A percentile compares a stretch with the other conserved stretches of the same genome.
Evolutionary conservation across 2,113 vertebrate species (phyloP).

Genomic region (Pseudorasbora parva): DNA sequence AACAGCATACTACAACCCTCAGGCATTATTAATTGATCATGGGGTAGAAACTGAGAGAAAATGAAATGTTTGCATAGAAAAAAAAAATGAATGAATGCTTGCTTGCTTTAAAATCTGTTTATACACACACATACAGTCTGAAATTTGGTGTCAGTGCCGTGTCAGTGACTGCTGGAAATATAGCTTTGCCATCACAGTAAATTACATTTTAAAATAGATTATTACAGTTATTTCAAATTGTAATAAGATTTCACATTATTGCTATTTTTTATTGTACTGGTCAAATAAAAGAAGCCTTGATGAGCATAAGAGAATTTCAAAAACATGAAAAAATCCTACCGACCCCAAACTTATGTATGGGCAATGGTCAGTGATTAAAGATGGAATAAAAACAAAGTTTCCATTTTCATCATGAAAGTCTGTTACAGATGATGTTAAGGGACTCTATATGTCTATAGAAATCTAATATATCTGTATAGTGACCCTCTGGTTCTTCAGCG

Average conservation of each 20-base stretch:
- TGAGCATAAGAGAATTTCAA: too few relatives aligned
- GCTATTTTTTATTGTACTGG: background rate
- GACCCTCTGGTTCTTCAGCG: constrained; percentile 42
- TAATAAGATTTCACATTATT: background rate
- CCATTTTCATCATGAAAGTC: background rate
- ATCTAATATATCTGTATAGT: constrained; percentile 16
- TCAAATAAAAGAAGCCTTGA: background rate
- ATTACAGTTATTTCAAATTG: background rate
- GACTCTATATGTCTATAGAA: background rate
- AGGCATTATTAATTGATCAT: constrained; percentile 50
- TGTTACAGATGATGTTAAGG: background rate
- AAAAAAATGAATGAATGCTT: background rate
- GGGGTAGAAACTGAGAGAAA: constrained; percentile 14
- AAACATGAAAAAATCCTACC: background rate
- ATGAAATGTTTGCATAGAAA: constrained; percentile 7
- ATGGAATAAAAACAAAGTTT: background rate
- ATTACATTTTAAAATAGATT: background rate
- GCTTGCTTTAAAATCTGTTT: background rate
- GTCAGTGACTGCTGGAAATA: background rate
- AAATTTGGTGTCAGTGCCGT: too few relatives aligned
- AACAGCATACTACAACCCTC: constrained; percentile 17
- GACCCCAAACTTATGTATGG: background rate
- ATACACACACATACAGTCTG: background rate
- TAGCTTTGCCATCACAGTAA: background rate
- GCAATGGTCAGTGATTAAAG: background rate